Conservation (phyloP, 2,888 invertebrate genomes). For the Ophioninae sp. region DNA sequence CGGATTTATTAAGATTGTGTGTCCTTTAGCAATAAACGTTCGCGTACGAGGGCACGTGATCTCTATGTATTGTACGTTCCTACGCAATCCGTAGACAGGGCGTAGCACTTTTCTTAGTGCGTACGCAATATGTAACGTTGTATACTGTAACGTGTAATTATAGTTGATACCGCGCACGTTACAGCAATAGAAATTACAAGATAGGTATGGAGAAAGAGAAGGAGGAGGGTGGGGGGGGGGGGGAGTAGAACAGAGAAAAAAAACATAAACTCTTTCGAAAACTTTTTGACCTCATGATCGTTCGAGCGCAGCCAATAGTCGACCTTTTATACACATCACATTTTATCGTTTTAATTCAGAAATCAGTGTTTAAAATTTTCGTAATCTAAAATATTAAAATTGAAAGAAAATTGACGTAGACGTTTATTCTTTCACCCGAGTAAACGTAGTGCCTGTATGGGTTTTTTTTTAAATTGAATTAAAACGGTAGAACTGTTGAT, state of each 20-base stretch:
- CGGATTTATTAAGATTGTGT: constrained; percentile 16
- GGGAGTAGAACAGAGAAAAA: constrained; percentile 27
- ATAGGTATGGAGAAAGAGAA: constrained; percentile 42
- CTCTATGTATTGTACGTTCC: constrained; percentile 36
- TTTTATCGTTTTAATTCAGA: not conserved
- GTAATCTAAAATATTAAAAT: too few species aligned
- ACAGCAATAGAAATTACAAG: constrained; percentile 61
- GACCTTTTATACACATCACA: constrained; percentile 47
- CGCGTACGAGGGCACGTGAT: constrained; percentile 28
- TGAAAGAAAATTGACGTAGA: too few species aligned
- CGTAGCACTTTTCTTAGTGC: constrained; percentile 61
- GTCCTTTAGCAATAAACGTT: not conserved
- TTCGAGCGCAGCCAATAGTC: constrained; percentile 58
- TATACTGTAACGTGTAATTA: constrained; percentile 70
- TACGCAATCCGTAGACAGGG: constrained; percentile 57
- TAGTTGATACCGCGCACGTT: constrained; percentile 65
- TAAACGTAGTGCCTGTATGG: too few species aligned
- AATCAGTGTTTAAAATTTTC: too few species aligned
- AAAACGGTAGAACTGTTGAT: constrained; percentile 21
- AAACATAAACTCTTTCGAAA: constrained; percentile 66
- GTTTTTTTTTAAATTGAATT: constrained; percentile 15
- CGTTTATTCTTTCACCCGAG: too few species aligned
- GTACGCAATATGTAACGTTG: constrained; percentile 59
- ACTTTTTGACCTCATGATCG: constrained; percentile 68
- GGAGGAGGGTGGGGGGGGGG: constrained; percentile 33